Percentiles rank a stretch among this genome's conserved stretches.
Conservation (phyloP, 2,888 invertebrate genomes). For the Spatulosminthurus flaviceps region DNA sequence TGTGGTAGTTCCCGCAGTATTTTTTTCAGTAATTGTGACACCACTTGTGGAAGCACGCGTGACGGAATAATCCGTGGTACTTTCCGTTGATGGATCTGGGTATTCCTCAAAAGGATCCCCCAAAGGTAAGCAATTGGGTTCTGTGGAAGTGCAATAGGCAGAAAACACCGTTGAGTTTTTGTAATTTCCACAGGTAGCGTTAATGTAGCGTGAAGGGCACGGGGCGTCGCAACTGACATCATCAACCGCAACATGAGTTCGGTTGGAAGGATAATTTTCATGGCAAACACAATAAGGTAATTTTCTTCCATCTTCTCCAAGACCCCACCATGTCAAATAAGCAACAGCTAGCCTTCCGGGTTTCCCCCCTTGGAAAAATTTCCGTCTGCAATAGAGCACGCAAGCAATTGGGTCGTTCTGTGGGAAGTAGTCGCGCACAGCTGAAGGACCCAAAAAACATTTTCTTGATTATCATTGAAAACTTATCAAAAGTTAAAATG, state of each 20-base stretch:
- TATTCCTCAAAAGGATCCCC: not conserved
- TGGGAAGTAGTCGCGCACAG: constrained; percentile 53
- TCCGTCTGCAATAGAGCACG: constrained; percentile 42
- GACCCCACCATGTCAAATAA: not conserved
- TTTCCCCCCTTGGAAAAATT: not conserved
- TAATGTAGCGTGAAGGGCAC: not conserved
- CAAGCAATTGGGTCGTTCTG: constrained; percentile 48
- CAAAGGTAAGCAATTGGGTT: not conserved
- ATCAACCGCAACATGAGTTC: not conserved
- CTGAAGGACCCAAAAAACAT: not conserved
- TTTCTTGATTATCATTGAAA: too few relatives aligned
- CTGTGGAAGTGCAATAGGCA: not conserved
- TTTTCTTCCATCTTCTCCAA: not conserved
- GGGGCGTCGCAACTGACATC: not conserved
- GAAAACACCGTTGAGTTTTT: not conserved
- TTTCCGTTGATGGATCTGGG: too few relatives aligned
- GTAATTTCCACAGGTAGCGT: not conserved
- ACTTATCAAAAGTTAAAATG: too few relatives aligned
- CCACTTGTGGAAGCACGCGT: too few relatives aligned
- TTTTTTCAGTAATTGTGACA: not conserved
- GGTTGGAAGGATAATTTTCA: not conserved
- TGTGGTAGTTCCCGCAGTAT: not conserved
- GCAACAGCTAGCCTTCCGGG: not conserved
- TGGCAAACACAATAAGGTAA: not conserved
- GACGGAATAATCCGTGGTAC: too few relatives aligned